Evolutionary conservation across 64 coral and sea anemone species (phyloP).

Genomic region (Dendrophyllia cribrosa): DNA sequence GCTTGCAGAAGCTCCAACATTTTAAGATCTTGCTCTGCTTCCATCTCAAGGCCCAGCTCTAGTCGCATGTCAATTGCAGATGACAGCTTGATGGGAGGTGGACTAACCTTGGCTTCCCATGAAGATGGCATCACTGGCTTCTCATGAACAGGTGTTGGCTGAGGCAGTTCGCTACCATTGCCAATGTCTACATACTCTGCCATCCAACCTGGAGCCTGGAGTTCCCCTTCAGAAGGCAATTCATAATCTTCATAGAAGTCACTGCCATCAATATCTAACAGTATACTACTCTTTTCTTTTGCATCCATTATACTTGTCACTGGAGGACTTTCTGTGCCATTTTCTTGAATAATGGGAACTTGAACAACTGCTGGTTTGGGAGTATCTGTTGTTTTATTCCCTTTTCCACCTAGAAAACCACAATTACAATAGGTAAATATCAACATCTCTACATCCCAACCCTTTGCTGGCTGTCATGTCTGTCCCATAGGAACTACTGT

Average conservation of each 20-base stretch:
- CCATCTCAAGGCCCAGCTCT: conserved; percentile 76
- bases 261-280: not conserved
- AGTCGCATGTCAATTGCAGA: conserved; percentile 70
- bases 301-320: not conserved
- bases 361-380: not conserved
- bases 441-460: too few relatives aligned
- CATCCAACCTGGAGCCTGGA: conserved; percentile 24
- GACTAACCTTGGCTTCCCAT: conserved; percentile 15
- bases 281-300: not conserved
- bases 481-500: too few relatives aligned
- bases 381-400: not conserved
- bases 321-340: not conserved
- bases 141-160: conserved; percentile 45
- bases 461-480: too few relatives aligned
- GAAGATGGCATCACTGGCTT: conserved; percentile 9
- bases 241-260: conserved; percentile 40
- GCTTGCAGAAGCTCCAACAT: conserved; percentile 60
- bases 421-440: not conserved
- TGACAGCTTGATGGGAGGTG: conserved; percentile 61
- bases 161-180: conserved; percentile 7
- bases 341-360: not conserved
- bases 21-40: conserved; percentile 81
- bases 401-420: not conserved
- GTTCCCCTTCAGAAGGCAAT: conserved; percentile 21
- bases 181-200: conserved; percentile 12